Evolutionary conservation across 2,797 vertebrate genomes (phyloP).

Genomic region (Hafferia zeledoni): DNA sequence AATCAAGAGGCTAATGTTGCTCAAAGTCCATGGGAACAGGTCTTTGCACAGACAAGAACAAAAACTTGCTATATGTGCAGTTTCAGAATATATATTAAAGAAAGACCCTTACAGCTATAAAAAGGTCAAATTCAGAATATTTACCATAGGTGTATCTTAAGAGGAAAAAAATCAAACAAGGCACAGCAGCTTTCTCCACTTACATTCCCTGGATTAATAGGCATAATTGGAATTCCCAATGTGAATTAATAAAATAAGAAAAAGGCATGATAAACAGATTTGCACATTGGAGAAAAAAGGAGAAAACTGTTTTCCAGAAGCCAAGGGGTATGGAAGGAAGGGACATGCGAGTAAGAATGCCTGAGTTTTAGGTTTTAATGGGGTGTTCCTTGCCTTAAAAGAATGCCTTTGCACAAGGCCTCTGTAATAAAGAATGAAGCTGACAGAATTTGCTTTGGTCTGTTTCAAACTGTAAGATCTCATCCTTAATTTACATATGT

Average conservation of each 20-base stretch:
- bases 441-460: background rate
- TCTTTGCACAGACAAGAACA: background rate
- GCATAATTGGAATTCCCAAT: background rate
- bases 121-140: background rate
- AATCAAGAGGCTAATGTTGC: background rate
- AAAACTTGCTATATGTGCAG: background rate
- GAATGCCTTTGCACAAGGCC: background rate
- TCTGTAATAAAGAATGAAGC: background rate
- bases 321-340: background rate
- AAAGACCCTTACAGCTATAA: background rate
- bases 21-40: background rate
- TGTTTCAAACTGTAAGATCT: background rate
- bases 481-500: accelerated
- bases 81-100: background rate
- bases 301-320: background rate
- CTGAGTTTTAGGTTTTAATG: background rate
- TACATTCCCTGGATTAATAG: background rate
- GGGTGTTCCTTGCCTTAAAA: background rate
- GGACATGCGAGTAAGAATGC: background rate
- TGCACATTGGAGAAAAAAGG: background rate
- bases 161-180: background rate
- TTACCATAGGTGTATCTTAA: background rate
- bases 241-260: background rate
- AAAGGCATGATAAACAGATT: background rate
- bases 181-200: background rate